A percentile compares a stretch with the other conserved stretches of the same genome.
Conservation (phyloP, 2,797 vertebrate species). For the Tolypeutes matacus region DNA sequence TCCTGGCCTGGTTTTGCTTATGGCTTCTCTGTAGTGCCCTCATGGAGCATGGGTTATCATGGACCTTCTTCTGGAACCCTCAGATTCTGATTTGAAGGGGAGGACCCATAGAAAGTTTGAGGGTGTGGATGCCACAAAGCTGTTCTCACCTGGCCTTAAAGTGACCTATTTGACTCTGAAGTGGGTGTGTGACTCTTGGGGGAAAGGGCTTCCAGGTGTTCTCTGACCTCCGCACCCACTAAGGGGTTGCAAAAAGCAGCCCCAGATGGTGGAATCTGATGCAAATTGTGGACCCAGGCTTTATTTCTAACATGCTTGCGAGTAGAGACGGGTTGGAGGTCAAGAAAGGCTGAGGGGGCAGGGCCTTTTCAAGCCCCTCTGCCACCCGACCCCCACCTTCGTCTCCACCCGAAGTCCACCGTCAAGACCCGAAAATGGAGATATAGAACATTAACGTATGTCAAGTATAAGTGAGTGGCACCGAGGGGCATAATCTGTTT, state of each 20-base stretch:
- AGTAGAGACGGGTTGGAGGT: slow-evolving; percentile 34
- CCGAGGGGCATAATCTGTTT: slow-evolving; percentile 96
- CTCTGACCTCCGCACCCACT: not conserved
- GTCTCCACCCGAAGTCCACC: slow-evolving; percentile 72
- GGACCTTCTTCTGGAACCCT: not conserved
- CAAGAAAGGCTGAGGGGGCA: not conserved
- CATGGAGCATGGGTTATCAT: not conserved
- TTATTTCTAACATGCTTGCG: slow-evolving; percentile 1
- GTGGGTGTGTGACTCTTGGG: slow-evolving; percentile 21
- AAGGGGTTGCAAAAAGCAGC: not conserved
- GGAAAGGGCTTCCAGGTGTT: not conserved
- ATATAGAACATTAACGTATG: slow-evolving; percentile 95
- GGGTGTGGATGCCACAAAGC: slow-evolving; percentile 29
- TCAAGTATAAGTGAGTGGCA: slow-evolving; percentile 95
- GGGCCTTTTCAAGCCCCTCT: not conserved
- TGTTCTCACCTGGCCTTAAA: slow-evolving; percentile 28
- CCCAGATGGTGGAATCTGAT: not conserved
- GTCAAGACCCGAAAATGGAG: slow-evolving; percentile 90
- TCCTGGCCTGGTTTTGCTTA: slow-evolving; percentile 53
- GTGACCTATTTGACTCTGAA: slow-evolving; percentile 48
- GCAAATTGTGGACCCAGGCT: not conserved
- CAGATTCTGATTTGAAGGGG: slow-evolving; percentile 30
- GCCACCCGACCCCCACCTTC: not conserved
- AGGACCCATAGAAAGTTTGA: slow-evolving; percentile 12
- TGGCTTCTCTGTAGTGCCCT: slow-evolving; percentile 50